A percentile compares a stretch with the other conserved stretches of the same genome.
Conservation (phyloP, 2,113 vertebrate species). For the Poeciliopsis retropinna region DNA sequence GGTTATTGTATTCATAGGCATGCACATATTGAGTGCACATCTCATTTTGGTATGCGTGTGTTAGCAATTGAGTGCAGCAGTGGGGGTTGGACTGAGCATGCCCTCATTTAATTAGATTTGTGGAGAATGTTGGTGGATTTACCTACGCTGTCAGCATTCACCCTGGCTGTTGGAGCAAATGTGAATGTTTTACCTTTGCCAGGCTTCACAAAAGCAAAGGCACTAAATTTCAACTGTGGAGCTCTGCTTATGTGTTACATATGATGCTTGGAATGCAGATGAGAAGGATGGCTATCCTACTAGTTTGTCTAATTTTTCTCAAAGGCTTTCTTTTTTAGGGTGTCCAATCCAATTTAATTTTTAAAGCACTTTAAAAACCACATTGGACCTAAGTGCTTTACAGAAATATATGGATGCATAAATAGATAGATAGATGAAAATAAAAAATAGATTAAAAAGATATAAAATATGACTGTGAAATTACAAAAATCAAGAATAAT, state of each 20-base stretch:
- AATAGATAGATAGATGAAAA: no score
- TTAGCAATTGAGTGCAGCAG: constrained; percentile 35
- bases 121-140: constrained; percentile 80
- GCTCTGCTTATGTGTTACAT: background rate
- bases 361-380: no score
- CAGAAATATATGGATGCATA: no score
- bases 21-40: constrained; percentile 19
- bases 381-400: no score
- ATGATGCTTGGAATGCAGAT: constrained; percentile 30
- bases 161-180: constrained; percentile 64
- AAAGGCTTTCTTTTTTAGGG: background rate
- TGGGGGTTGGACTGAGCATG: constrained; percentile 65
- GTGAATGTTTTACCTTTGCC: constrained; percentile 54
- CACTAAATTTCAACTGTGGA: constrained; percentile 31
- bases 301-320: background rate
- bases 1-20: constrained; percentile 5
- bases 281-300: background rate
- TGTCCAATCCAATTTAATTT: background rate
- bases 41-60: constrained; percentile 49
- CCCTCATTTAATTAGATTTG: constrained; percentile 81
- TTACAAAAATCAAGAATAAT: no score
- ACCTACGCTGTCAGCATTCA: constrained; percentile 74
- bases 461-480: no score
- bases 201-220: constrained; percentile 18
- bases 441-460: no score